phyloP scores from a whole-genome alignment of 2,113 vertebrate species.

The Tonatia bakeri region DNA sequence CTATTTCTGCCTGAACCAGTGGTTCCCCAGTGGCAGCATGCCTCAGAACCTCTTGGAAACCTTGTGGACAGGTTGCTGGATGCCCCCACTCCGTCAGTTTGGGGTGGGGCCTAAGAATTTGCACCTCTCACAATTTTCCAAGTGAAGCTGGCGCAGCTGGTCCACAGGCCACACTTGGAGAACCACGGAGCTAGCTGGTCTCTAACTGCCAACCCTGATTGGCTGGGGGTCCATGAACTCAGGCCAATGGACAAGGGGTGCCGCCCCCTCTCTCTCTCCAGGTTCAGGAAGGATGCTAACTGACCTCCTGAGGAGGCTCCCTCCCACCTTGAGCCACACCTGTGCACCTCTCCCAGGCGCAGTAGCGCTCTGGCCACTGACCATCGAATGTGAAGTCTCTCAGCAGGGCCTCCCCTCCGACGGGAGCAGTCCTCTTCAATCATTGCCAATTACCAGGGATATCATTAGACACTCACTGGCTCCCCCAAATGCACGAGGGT shows the following conservation, averaged over 20 bases:
- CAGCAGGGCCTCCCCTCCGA: background rate
- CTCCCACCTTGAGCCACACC: background rate
- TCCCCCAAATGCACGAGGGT: conserved; percentile 54
- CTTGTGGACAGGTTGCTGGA: background rate
- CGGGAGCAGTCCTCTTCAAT: background rate
- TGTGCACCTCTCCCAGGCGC: background rate
- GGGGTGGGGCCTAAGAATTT: background rate
- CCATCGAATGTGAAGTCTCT: background rate
- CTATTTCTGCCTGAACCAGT: background rate
- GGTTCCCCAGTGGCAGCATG: background rate
- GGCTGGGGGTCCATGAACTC: background rate
- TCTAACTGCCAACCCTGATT: background rate
- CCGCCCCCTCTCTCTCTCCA: background rate
- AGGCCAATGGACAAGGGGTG: background rate
- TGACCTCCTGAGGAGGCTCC: background rate
- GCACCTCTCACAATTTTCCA: background rate
- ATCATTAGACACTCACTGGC: conserved; percentile 56
- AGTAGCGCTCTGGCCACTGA: background rate
- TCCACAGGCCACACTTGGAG: background rate
- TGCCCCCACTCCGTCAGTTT: too few species aligned
- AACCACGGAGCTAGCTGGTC: background rate
- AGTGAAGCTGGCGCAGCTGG: background rate
- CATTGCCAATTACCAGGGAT: conserved; percentile 46
- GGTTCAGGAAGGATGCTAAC: background rate
- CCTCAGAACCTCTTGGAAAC: background rate